phyloP scores from a whole-genome alignment of 1,140 invertebrate species.

The Drosophila santomea region DNA sequence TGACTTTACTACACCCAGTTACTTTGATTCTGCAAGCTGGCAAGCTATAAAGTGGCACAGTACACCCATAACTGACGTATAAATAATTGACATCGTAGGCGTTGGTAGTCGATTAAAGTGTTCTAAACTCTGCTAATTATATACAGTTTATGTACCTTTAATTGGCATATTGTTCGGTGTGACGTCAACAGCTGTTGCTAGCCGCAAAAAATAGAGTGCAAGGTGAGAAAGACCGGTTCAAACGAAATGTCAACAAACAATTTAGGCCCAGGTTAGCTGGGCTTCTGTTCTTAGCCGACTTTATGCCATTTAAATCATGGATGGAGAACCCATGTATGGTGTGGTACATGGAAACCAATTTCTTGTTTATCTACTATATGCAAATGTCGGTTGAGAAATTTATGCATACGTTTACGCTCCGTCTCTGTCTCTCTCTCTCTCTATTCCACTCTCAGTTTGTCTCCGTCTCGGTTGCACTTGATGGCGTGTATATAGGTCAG shows the following conservation, averaged over 20 bases:
- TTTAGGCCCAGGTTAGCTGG: conserved; percentile 9
- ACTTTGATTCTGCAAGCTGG: too few relatives aligned
- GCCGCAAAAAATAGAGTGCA: conserved; percentile 6
- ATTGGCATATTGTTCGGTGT: conserved; percentile 13
- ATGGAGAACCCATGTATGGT: not conserved
- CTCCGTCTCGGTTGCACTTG: conserved; percentile 13
- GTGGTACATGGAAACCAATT: conserved; percentile 6
- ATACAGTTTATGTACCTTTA: not conserved
- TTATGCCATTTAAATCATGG: not conserved
- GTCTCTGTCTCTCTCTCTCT: not conserved
- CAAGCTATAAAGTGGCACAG: not conserved
- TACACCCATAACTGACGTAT: too few relatives aligned
- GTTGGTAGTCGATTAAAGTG: not conserved
- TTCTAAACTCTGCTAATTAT: not conserved
- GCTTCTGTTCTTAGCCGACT: not conserved
- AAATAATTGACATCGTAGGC: not conserved
- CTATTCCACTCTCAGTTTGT: not conserved
- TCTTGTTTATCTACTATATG: conserved; percentile 23
- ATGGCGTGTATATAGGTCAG: conserved; percentile 70
- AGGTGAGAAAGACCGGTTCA: not conserved
- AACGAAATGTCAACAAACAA: conserved; percentile 46
- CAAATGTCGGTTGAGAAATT: conserved; percentile 12
- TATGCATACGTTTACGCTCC: not conserved
- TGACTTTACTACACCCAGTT: too few relatives aligned
- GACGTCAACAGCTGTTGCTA: conserved; percentile 35